Percentiles rank a stretch among this genome's conserved stretches.
phyloP scores from a whole-genome alignment of 2,113 vertebrate genomes.

The Brachypteracias leptosomus region DNA sequence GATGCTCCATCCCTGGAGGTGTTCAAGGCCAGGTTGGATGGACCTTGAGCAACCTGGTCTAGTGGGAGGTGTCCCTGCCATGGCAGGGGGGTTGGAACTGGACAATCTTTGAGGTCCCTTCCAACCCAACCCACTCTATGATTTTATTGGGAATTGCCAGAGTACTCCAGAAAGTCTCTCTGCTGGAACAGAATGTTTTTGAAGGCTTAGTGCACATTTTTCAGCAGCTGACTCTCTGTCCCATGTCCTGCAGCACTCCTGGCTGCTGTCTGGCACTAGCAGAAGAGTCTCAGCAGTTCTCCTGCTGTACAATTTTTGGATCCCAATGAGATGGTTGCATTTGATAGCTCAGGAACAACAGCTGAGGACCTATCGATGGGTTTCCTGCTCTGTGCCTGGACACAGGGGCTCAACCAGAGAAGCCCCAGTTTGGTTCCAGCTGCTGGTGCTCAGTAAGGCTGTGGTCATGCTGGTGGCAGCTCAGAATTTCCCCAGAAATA shows the following conservation, averaged over 20 bases:
- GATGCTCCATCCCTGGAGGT: too few relatives aligned
- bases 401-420: not conserved
- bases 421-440: not conserved
- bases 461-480: not conserved
- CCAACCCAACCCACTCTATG: too few relatives aligned
- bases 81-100: too few relatives aligned
- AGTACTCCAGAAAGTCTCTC: not conserved
- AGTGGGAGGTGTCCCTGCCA: too few relatives aligned
- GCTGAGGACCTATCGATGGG: accelerated
- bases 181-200: not conserved
- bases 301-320: not conserved
- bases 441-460: accelerated
- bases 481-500: not conserved
- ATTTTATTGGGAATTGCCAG: not conserved
- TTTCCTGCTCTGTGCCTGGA: not conserved
- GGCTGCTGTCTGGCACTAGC: not conserved
- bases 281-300: accelerated
- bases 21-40: too few relatives aligned
- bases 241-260: not conserved
- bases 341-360: not conserved
- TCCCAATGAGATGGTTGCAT: not conserved
- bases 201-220: not conserved
- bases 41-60: too few relatives aligned
- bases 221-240: not conserved
- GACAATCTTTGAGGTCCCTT: too few relatives aligned